Evolutionary conservation across 2,113 vertebrate genomes (phyloP).

Genomic region (Tyto alba): DNA sequence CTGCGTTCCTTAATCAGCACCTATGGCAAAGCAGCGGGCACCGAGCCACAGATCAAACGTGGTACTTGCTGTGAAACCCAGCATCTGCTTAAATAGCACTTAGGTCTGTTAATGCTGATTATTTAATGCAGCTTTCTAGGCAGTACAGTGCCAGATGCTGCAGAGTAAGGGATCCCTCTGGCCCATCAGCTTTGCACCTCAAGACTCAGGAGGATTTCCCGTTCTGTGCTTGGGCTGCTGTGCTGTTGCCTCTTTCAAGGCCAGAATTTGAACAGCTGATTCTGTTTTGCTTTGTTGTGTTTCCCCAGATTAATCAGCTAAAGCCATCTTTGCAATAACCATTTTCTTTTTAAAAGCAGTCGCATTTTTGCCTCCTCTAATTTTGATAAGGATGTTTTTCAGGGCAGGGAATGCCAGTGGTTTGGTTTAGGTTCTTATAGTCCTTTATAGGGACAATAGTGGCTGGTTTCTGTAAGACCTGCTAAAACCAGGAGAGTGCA

Average conservation of each 20-base stretch:
- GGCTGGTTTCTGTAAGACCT: background rate
- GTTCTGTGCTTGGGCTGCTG: background rate
- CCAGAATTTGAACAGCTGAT: background rate
- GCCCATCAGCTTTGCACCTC: background rate
- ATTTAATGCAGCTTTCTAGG: background rate
- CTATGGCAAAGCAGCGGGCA: conserved; percentile 6
- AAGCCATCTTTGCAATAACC: background rate
- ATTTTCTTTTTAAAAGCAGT: background rate
- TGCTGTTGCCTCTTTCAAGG: background rate
- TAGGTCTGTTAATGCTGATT: background rate
- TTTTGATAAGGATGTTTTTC: background rate
- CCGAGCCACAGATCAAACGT: background rate
- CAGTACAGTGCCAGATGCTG: background rate
- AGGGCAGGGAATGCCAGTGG: background rate
- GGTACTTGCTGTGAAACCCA: background rate
- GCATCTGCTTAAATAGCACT: background rate
- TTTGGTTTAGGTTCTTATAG: background rate
- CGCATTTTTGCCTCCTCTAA: background rate
- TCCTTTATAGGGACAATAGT: background rate
- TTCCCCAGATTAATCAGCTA: background rate
- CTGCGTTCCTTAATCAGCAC: background rate
- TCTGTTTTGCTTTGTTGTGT: background rate
- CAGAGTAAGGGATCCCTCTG: background rate
- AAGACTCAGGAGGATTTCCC: background rate
- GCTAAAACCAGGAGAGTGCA: background rate